Evolutionary conservation across 2,888 invertebrate species (phyloP).

Genomic region (Melieria picta): DNA sequence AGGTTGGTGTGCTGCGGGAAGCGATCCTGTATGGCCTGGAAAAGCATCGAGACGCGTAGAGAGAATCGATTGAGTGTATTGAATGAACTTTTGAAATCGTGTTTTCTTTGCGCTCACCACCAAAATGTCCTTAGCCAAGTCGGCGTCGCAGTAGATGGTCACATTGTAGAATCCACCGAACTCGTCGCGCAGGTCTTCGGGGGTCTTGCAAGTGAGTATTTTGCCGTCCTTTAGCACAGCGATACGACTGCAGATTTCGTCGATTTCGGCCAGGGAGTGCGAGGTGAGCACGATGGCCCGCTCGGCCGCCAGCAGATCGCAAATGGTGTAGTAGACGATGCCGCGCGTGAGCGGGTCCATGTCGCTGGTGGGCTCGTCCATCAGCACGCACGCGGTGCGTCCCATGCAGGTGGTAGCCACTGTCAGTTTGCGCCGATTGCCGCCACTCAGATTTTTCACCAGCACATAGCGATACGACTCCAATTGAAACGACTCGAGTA

Average conservation of each 20-base stretch:
- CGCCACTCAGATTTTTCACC: constrained; percentile 67
- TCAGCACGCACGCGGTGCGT: constrained; percentile 74
- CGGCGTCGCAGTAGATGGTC: constrained; percentile 59
- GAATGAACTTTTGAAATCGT: background rate
- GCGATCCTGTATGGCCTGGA: constrained; percentile 51
- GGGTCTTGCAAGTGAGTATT: constrained; percentile 61
- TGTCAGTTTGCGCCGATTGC: constrained; percentile 81
- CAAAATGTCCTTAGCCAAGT: constrained; percentile 44
- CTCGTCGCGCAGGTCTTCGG: constrained; percentile 57
- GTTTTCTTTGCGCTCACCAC: constrained; percentile 51
- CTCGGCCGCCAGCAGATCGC: constrained; percentile 56
- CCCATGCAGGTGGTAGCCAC: constrained; percentile 82
- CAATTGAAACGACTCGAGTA: constrained; percentile 62
- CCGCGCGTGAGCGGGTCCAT: constrained; percentile 72
- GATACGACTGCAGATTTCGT: constrained; percentile 64
- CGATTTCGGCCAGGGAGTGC: constrained; percentile 65
- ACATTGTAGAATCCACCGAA: constrained; percentile 63
- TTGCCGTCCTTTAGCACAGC: constrained; percentile 64
- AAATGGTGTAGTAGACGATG: constrained; percentile 63
- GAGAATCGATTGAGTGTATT: background rate
- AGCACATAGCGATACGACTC: constrained; percentile 61
- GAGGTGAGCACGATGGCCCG: constrained; percentile 65
- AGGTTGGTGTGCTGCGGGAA: constrained; percentile 56
- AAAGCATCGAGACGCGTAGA: constrained; percentile 17
- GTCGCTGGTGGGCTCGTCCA: constrained; percentile 82